Conservation (phyloP, 2,888 invertebrate genomes). For the Ochlodes sylvanus region DNA sequence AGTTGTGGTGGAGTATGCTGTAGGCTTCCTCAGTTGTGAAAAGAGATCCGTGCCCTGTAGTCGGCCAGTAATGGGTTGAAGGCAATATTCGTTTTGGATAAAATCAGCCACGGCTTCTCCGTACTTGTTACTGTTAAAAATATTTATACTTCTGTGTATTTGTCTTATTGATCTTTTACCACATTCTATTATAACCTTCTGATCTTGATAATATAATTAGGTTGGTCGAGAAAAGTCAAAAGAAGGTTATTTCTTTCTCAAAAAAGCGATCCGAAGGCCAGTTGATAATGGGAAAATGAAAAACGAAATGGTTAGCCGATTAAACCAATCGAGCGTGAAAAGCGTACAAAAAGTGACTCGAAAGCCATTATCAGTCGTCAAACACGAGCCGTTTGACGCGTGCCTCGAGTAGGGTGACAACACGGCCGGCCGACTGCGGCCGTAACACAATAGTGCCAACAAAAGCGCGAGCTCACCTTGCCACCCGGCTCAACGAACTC, state of each 20-base stretch:
- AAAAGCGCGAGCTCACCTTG: slow-evolving; percentile 70
- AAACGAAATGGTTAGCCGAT: slow-evolving; percentile 26
- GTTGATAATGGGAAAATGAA: slow-evolving; percentile 10
- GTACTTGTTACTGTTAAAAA: too few relatives aligned
- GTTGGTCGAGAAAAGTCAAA: neutral
- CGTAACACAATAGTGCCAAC: slow-evolving; percentile 64
- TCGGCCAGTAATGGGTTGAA: too few relatives aligned
- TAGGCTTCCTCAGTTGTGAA: too few relatives aligned
- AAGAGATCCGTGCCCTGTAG: too few relatives aligned
- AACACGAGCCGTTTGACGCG: slow-evolving; percentile 38
- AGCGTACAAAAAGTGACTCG: slow-evolving; percentile 37
- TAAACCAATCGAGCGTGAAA: slow-evolving; percentile 33
- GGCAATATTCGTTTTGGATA: too few relatives aligned
- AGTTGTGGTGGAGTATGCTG: too few relatives aligned
- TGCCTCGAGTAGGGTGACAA: slow-evolving; percentile 43
- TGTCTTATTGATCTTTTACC: too few relatives aligned
- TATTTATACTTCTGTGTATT: too few relatives aligned
- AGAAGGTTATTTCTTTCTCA: neutral
- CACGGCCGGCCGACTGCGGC: slow-evolving; percentile 49
- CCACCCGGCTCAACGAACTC: slow-evolving; percentile 40
- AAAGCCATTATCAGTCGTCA: slow-evolving; percentile 42
- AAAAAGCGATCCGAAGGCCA: neutral
- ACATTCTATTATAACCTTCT: too few relatives aligned
- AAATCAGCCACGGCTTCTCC: too few relatives aligned
- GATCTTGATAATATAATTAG: too few relatives aligned